Conservation (phyloP, 2,113 vertebrate genomes). For the Tetraodon nigroviridis region DNA sequence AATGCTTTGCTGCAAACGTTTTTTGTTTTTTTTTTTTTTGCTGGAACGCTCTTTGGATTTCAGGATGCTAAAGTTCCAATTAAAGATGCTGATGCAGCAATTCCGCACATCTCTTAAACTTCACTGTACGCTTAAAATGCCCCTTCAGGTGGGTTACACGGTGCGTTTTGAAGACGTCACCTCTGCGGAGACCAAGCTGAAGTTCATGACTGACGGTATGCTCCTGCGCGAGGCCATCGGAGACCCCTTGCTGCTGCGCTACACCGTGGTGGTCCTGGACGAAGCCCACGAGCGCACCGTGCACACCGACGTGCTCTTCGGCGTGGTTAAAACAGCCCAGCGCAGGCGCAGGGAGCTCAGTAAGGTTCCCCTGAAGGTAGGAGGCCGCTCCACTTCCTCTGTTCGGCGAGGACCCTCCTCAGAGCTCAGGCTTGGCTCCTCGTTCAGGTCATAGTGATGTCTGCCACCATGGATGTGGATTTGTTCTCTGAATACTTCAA, state of each 20-base stretch:
- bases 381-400: background rate
- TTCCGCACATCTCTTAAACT: too few relatives aligned
- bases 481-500: slow-evolving; percentile 93
- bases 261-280: slow-evolving; percentile 88
- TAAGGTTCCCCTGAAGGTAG: slow-evolving; percentile 83
- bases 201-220: slow-evolving; percentile 96
- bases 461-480: slow-evolving; percentile 97
- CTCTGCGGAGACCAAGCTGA: slow-evolving; percentile 83
- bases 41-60: too few relatives aligned
- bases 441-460: slow-evolving; percentile 89
- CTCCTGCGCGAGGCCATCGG: slow-evolving; percentile 89
- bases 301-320: slow-evolving; percentile 93
- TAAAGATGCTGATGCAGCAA: too few relatives aligned
- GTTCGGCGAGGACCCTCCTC: background rate
- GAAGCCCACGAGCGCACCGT: slow-evolving; percentile 93
- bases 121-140: background rate
- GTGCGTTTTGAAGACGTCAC: slow-evolving; percentile 93
- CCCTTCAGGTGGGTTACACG: slow-evolving; percentile 86
- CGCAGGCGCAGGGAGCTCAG: slow-evolving; percentile 80
- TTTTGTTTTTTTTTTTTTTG: too few relatives aligned
- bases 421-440: background rate
- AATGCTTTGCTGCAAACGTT: too few relatives aligned
- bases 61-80: too few relatives aligned
- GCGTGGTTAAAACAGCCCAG: slow-evolving; percentile 88
- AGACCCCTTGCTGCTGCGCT: slow-evolving; percentile 85